Conservation (phyloP, 2,113 vertebrate species). For the Toxotes jaculatrix region DNA sequence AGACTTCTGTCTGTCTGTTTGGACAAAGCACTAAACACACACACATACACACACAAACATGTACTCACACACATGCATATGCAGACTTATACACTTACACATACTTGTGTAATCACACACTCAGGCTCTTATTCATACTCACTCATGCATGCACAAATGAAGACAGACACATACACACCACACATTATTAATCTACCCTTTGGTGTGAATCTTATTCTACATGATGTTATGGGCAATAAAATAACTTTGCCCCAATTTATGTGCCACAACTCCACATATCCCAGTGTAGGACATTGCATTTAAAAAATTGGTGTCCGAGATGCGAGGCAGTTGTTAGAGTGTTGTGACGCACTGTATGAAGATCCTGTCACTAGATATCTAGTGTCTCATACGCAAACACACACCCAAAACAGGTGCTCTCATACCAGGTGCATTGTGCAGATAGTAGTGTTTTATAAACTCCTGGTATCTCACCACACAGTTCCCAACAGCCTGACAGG, state of each 20-base stretch:
- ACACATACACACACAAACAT: slow-evolving; percentile 14
- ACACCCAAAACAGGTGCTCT: slow-evolving; percentile 34
- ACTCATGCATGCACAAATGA: slow-evolving; percentile 28
- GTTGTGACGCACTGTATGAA: slow-evolving; percentile 7
- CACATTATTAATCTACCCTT: not conserved
- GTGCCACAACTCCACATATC: not conserved
- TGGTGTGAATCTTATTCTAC: not conserved
- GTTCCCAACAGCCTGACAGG: slow-evolving; percentile 42
- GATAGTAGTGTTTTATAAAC: not conserved
- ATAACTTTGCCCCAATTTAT: no score
- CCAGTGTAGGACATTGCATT: not conserved
- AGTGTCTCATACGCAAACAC: not conserved
- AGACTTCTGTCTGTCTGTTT: slow-evolving; percentile 71
- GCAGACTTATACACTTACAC: slow-evolving; percentile 13
- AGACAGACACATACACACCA: slow-evolving; percentile 15
- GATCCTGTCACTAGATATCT: slow-evolving; percentile 6
- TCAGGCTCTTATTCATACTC: slow-evolving; percentile 37
- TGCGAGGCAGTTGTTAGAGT: not conserved
- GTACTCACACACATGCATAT: slow-evolving; percentile 4
- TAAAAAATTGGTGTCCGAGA: not conserved
- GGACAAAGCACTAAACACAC: slow-evolving; percentile 65
- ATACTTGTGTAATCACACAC: slow-evolving; percentile 43
- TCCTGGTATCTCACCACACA: slow-evolving; percentile 11
- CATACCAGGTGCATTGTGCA: slow-evolving; percentile 7
- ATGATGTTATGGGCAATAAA: not conserved